These are phyloP conservation scores for Microtus ochrogaster DNA, from an alignment of 2,113 vertebrate species.

Conservation along the genomic window DNA sequence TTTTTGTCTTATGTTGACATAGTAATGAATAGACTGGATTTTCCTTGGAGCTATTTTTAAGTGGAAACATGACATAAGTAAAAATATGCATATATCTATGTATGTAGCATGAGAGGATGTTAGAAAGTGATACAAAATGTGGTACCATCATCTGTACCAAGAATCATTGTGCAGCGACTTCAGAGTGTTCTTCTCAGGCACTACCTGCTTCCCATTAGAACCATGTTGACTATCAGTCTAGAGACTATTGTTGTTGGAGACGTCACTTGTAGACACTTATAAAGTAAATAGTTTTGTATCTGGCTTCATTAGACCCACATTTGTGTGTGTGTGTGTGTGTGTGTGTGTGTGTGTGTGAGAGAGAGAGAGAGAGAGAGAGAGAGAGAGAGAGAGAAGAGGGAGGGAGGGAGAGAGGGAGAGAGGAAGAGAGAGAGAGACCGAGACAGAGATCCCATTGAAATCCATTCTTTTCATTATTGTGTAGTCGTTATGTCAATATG, in stretches of 20 bases:
- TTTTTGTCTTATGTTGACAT: not conserved
- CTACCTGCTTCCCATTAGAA: too few species aligned
- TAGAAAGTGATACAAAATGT: not conserved
- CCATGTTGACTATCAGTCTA: not conserved
- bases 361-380: not conserved
- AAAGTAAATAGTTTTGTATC: not conserved
- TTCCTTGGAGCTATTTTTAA: not conserved
- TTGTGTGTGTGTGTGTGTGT: not conserved
- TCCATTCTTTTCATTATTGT: not conserved
- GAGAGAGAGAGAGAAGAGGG: too few species aligned
- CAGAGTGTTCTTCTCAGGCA: accelerated
- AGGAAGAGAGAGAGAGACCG: too few species aligned
- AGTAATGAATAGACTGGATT: not conserved
- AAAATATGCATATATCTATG: not conserved
- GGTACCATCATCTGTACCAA: not conserved
- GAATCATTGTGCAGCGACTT: too few species aligned
- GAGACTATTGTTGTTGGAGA: not conserved
- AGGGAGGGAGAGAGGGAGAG: too few species aligned
- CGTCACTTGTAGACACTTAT: not conserved
- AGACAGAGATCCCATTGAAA: not conserved
- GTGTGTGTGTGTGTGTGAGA: not conserved
- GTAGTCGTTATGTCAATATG: not conserved
- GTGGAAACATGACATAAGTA: not conserved
- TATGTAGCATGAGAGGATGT: not conserved
- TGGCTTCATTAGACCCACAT: not conserved